Evolutionary conservation across 2,797 vertebrate species (phyloP).

Genomic region (Decapterus maruadsi): DNA sequence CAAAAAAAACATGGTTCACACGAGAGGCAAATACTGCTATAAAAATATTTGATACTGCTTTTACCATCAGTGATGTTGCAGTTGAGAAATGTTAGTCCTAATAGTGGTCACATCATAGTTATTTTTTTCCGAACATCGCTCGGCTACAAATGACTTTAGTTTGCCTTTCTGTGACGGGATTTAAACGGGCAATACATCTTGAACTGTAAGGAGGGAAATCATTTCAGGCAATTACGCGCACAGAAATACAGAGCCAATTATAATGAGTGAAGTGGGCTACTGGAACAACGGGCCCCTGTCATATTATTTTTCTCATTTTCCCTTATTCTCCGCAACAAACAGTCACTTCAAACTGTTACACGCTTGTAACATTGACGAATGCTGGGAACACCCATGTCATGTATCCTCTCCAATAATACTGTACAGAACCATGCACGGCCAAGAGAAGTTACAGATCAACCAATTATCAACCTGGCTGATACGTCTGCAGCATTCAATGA

Average conservation of each 20-base stretch:
- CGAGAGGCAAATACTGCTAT: not conserved
- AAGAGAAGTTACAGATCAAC: constrained; percentile 3
- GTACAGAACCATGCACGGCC: not conserved
- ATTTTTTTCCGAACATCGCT: constrained; percentile 1
- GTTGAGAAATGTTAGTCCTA: not conserved
- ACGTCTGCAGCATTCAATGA: too few relatives aligned
- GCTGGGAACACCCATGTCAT: constrained; percentile 38
- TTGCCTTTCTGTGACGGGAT: constrained; percentile 51
- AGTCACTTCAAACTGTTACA: constrained; percentile 41
- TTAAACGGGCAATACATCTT: constrained; percentile 50
- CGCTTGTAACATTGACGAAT: constrained; percentile 5
- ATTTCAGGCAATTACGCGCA: constrained; percentile 72
- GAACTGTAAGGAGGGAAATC: constrained; percentile 59
- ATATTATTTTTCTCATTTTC: constrained; percentile 73
- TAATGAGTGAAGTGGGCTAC: constrained; percentile 54
- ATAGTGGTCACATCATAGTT: not conserved
- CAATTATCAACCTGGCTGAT: too few relatives aligned
- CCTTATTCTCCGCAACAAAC: constrained; percentile 34
- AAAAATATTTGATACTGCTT: not conserved
- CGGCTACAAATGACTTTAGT: constrained; percentile 21
- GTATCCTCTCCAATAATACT: constrained; percentile 36
- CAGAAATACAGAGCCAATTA: constrained; percentile 67
- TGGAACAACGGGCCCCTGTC: constrained; percentile 53
- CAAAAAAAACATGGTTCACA: not conserved
- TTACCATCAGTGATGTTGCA: not conserved